Conservation (phyloP, 2,113 vertebrate genomes). For the Gobiocypris rarus region DNA sequence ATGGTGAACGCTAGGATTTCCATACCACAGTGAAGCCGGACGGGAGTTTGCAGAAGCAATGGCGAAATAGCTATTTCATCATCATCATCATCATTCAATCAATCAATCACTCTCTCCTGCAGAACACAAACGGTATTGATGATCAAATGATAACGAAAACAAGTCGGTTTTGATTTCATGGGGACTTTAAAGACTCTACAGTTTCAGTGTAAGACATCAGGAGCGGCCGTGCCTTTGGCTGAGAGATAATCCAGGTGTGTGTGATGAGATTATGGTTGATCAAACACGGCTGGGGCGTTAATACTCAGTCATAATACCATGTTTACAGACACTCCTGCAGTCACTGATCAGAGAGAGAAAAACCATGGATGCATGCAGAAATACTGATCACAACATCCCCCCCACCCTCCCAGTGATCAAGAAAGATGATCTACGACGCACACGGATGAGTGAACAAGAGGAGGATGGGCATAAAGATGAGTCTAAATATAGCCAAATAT, state of each 20-base stretch:
- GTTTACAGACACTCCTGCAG: not conserved
- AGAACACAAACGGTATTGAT: not conserved
- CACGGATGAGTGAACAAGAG: no score
- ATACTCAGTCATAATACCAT: not conserved
- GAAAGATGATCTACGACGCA: not conserved
- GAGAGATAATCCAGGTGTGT: constrained; percentile 10
- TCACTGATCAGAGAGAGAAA: not conserved
- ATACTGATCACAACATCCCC: no score
- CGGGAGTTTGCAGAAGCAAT: not conserved
- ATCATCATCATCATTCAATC: no score
- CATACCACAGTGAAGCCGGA: not conserved
- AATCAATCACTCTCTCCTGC: not conserved
- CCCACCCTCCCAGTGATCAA: not conserved
- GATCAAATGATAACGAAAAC: no score
- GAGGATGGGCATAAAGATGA: not conserved
- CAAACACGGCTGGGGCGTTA: not conserved
- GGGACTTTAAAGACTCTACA: not conserved
- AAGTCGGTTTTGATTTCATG: not conserved
- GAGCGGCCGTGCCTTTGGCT: not conserved
- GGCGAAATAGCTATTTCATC: not conserved
- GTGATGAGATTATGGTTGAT: constrained; percentile 21
- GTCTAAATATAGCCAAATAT: not conserved
- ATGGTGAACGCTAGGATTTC: not conserved
- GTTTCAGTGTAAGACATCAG: not conserved
- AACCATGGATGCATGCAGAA: not conserved